Base-by-base conservation (phyloP, 2,113 vertebrate genomes). In the Sisor rabdophorus region DNA sequence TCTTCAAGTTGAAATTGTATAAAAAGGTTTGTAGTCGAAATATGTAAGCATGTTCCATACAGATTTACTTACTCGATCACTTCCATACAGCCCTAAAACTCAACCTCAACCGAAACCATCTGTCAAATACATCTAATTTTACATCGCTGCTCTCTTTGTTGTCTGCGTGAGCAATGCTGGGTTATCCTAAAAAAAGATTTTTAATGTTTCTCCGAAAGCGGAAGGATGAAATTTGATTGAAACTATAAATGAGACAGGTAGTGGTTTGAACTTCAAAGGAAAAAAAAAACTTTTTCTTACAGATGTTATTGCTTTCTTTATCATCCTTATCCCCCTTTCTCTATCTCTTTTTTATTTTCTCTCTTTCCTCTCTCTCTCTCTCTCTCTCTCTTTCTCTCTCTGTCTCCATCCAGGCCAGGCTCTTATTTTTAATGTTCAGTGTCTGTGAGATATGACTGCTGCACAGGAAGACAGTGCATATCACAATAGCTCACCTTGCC, bases 211-310 rank as follows among this genome's bases (percentile, higher is more conserved):
- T n/a, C 19, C 2, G 11, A 64, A 64, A 40, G 32, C 11, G 13
- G 1, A 36, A 63, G n/a, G 26, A n/a, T 53, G 32, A 30, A 26
- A 11, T 10, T 9, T 61, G 19, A 20, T 22, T 48, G 4, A 30
- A 55, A 26, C 1, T n/a, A 44, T 60, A 61, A 70, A 30, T 77
- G 76, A 24, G 2, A 26, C 40, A 67, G 26, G 40, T 11, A 26
- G 22, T 52, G 48, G 30, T 44, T 73, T n/a, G 54, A 78, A 82
- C 77, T 71, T 74, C 75, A n/a, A n/a, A n/a, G n/a, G n/a, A n/a
- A n/a, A n/a, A n/a, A n/a, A n/a, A n/a, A n/a, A n/a, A n/a, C n/a
- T n/a, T n/a, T n/a, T n/a, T n/a, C n/a, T n/a, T n/a, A n/a, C n/a
- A n/a, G n/a, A n/a, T n/a, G n/a, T n/a, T n/a, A n/a, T n/a, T n/a